phyloP scores from a whole-genome alignment of 2,797 vertebrate species.

The Astyanax mexicanus region DNA sequence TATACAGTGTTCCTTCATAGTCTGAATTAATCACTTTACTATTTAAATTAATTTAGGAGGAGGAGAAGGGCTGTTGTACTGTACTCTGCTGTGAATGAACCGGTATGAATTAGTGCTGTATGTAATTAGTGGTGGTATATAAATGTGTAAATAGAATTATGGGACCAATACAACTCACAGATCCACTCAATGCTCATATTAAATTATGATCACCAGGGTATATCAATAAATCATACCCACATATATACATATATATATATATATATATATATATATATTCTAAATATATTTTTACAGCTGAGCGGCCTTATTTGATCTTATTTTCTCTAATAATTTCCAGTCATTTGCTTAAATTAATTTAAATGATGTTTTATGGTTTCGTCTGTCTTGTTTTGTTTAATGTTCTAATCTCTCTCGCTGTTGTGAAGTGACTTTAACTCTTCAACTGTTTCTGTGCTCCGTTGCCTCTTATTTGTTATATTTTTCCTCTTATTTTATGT shows the following conservation, averaged over 20 bases:
- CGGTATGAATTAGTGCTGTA: background rate
- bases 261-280: too few species aligned
- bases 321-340: background rate
- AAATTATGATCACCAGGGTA: background rate
- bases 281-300: slow-evolving; percentile 54
- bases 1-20: too few species aligned
- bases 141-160: background rate
- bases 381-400: slow-evolving; percentile 32
- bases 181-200: background rate
- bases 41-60: too few species aligned
- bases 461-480: background rate
- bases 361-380: slow-evolving; percentile 43
- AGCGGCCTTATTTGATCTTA: slow-evolving; percentile 72
- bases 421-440: background rate
- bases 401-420: background rate
- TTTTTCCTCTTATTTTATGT: background rate
- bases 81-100: slow-evolving; percentile 15
- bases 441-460: too few species aligned
- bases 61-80: background rate
- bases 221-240: slow-evolving; percentile 2
- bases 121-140: background rate
- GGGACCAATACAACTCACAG: background rate
- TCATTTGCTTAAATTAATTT: slow-evolving; percentile 15
- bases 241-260: too few species aligned
- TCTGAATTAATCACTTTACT: too few species aligned